Conservation (phyloP, 2,888 invertebrate species). For the Metopia argyrocephala region DNA sequence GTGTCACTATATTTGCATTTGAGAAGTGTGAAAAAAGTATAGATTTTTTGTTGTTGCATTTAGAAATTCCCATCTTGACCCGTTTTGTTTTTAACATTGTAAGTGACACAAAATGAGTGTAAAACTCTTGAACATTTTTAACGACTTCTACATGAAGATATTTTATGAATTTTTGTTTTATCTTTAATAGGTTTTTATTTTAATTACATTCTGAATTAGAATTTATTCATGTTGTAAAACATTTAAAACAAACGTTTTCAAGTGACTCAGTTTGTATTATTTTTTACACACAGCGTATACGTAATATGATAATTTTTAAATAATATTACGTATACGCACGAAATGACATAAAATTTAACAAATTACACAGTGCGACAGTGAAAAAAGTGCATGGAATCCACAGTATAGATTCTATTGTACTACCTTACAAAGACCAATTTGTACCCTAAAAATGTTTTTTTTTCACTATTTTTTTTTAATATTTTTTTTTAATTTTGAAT, state of each 20-base stretch:
- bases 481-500: too few species aligned
- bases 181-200: not conserved
- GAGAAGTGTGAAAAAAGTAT: conserved; percentile 12
- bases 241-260: not conserved
- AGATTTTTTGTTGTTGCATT: not conserved
- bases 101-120: conserved; percentile 49
- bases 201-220: not conserved
- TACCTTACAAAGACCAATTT: too few species aligned
- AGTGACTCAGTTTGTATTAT: not conserved
- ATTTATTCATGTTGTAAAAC: not conserved
- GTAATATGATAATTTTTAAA: conserved; percentile 12
- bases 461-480: too few species aligned
- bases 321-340: conserved; percentile 19
- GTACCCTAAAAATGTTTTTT: too few species aligned
- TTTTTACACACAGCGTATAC: not conserved
- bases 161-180: conserved; percentile 5
- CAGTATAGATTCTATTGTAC: too few species aligned
- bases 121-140: conserved; percentile 1
- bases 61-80: conserved; percentile 39
- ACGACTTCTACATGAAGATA: conserved; percentile 5
- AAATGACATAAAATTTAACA: not conserved
- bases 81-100: conserved; percentile 41
- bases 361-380: too few species aligned
- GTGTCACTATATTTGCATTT: conserved; percentile 53
- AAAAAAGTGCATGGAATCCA: too few species aligned